These are phyloP conservation scores for Bovichtus diacanthus DNA, from an alignment of 2,797 vertebrate species.

Conservation along the genomic window DNA sequence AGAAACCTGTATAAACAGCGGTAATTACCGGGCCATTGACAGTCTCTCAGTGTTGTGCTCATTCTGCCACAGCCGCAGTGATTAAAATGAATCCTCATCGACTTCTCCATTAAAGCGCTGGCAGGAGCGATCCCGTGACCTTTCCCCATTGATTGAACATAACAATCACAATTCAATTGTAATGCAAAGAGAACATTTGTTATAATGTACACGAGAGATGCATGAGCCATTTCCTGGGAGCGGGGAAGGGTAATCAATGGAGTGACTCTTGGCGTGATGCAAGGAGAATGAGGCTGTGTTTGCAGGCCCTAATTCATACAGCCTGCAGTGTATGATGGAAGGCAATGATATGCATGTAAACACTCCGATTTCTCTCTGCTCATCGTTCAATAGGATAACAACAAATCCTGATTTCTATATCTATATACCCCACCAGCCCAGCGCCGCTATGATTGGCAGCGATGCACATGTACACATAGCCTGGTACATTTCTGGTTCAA, in stretches of 20 bases:
- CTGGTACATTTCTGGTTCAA: conserved; percentile 29
- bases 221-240: conserved; percentile 97
- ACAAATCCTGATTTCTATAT: conserved; percentile 69
- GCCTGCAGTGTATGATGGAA: conserved; percentile 83
- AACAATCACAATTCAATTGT: conserved; percentile 99
- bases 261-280: conserved; percentile 86
- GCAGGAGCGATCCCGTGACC: conserved; percentile 99
- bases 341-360: conserved; percentile 85
- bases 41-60: conserved; percentile 95
- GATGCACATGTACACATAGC: conserved; percentile 12
- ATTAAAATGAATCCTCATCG: conserved; percentile 99
- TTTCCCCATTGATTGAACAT: conserved; percentile 99
- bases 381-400: conserved; percentile 70
- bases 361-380: conserved; percentile 74
- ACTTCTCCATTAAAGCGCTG: conserved; percentile 99
- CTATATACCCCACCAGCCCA: conserved; percentile 46
- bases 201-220: conserved; percentile 99
- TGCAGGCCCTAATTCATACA: conserved; percentile 82
- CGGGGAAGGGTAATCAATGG: conserved; percentile 96
- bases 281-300: conserved; percentile 80
- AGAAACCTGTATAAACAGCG: conserved; percentile 98
- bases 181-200: conserved; percentile 99
- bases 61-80: conserved; percentile 97
- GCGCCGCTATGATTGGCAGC: conserved; percentile 26
- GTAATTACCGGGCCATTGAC: conserved; percentile 98